A percentile compares a stretch with the other conserved stretches of the same genome.
Evolutionary conservation across 2,113 vertebrate species (phyloP).

Genomic region (Sinocyclocheilus grahami): DNA sequence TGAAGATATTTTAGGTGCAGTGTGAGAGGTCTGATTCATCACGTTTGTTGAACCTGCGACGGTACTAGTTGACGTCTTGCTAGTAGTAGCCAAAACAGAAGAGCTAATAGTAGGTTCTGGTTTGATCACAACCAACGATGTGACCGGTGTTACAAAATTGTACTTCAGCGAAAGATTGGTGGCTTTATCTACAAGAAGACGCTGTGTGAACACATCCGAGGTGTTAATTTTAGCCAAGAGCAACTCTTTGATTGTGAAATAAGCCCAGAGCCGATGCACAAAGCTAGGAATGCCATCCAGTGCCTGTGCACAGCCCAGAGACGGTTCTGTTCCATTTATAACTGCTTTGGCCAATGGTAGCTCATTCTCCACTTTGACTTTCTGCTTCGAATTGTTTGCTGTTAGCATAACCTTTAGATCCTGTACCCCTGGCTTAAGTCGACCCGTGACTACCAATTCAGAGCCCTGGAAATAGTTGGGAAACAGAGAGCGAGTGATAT

Average conservation of each 20-base stretch:
- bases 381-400: conserved; percentile 69
- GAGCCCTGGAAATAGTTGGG: conserved; percentile 85
- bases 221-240: conserved; percentile 74
- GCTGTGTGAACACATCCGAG: conserved; percentile 66
- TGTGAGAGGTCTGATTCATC: conserved; percentile 18
- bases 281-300: conserved; percentile 70
- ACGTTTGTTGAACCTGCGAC: conserved; percentile 7
- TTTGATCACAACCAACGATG: conserved; percentile 81
- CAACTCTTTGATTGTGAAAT: conserved; percentile 82
- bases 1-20: conserved; percentile 48
- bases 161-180: conserved; percentile 83
- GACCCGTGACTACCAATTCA: conserved; percentile 81
- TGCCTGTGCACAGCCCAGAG: conserved; percentile 59
- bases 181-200: conserved; percentile 77
- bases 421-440: conserved; percentile 70
- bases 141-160: conserved; percentile 84
- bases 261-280: conserved; percentile 82
- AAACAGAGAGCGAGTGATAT: conserved; percentile 75
- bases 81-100: conserved; percentile 53
- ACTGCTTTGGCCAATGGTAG: conserved; percentile 58
- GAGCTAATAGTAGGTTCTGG: conserved; percentile 56
- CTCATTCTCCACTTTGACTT: conserved; percentile 69
- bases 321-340: conserved; percentile 59
- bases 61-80: neutral
- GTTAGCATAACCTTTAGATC: conserved; percentile 74